A percentile compares a stretch with the other conserved stretches of the same genome.
Evolutionary conservation across 2,888 invertebrate species (phyloP).

Genomic region (Automeris io): DNA sequence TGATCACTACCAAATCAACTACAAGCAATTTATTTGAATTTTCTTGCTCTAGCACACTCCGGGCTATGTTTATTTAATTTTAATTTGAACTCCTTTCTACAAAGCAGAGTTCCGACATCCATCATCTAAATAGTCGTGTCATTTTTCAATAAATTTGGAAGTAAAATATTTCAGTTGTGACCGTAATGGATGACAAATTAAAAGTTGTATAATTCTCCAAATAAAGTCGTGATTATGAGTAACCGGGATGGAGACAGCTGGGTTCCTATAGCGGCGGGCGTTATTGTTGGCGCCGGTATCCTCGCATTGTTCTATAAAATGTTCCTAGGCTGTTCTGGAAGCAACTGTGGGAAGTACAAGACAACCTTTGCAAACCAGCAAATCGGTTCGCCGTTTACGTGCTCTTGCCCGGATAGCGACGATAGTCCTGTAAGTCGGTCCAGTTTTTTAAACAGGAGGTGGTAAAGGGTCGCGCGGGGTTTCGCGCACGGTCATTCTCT

Average conservation of each 20-base stretch:
- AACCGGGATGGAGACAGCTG: conserved; percentile 15
- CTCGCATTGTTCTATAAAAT: conserved; percentile 37
- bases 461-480: not conserved
- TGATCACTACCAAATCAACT: no score
- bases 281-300: conserved; percentile 38
- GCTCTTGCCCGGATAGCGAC: conserved; percentile 28
- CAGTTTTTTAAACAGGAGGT: not conserved
- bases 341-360: not conserved
- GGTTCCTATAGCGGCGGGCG: conserved; percentile 38
- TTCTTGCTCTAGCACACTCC: no score
- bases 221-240: conserved; percentile 14
- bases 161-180: no score
- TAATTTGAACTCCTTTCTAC: no score
- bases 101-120: no score
- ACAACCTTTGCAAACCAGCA: conserved; percentile 26
- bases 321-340: conserved; percentile 18
- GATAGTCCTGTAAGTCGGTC: conserved; percentile 16
- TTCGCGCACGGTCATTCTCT: no score
- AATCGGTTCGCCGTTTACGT: conserved; percentile 24
- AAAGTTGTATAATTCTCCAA: not conserved
- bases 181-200: not conserved
- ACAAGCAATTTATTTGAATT: no score
- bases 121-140: no score
- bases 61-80: no score
- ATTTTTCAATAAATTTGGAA: no score